A percentile compares a stretch with the other conserved stretches of the same genome.
These are phyloP conservation scores for Stegastes partitus DNA, from an alignment of 2,113 vertebrate genomes.

Conservation along the genomic window DNA sequence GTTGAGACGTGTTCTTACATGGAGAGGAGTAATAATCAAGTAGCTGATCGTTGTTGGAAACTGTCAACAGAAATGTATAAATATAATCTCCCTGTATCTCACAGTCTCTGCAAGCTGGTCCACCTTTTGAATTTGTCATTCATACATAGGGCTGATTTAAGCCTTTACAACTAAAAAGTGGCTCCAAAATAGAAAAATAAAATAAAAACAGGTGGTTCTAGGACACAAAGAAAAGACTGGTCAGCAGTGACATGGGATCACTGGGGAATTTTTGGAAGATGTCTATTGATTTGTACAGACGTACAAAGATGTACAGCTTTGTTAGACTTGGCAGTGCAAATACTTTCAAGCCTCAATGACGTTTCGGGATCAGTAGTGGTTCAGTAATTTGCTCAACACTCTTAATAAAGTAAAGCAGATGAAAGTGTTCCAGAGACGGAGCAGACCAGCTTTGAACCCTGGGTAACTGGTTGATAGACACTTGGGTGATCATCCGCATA, in stretches of 20 bases:
- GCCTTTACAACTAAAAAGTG: neutral
- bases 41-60: neutral
- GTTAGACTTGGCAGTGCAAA: conserved; percentile 35
- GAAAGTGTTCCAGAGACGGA: conserved; percentile 18
- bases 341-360: conserved; percentile 49
- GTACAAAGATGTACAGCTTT: conserved; percentile 20
- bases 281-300: conserved; percentile 4
- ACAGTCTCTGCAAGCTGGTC: neutral
- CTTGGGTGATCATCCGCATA: conserved; percentile 4
- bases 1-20: neutral
- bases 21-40: neutral
- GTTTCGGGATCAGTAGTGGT: conserved; percentile 28
- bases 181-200: neutral
- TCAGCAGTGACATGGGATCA: conserved; percentile 19
- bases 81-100: conserved; percentile 14
- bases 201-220: neutral
- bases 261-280: conserved; percentile 16
- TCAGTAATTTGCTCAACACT: conserved; percentile 48
- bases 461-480: conserved; percentile 10
- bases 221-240: conserved; percentile 26
- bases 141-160: conserved; percentile 12
- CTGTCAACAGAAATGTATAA: neutral
- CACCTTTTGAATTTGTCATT: conserved; percentile 40
- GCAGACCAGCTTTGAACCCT: neutral
- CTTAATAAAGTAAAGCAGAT: conserved; percentile 50